phyloP scores from a whole-genome alignment of 1,140 invertebrate species.

The Holcopasites calliopsidis region DNA sequence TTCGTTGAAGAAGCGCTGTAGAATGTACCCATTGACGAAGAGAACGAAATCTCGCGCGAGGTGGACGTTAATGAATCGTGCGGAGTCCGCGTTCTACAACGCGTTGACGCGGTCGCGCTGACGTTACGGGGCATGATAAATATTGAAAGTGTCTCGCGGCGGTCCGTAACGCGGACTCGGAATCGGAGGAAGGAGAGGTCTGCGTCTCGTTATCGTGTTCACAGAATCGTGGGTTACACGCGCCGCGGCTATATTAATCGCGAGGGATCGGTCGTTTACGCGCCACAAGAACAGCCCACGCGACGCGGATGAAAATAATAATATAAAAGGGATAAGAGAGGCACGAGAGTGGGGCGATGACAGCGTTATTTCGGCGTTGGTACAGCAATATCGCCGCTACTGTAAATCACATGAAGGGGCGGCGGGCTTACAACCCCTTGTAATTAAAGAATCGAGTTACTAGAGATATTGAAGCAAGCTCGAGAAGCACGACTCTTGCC shows the following conservation, averaged over 20 bases:
- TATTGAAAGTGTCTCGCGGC: not conserved
- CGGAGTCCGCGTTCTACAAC: not conserved
- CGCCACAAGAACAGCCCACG: constrained; percentile 34
- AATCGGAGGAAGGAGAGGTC: constrained; percentile 8
- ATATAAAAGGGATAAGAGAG: constrained; percentile 8
- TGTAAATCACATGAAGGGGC: constrained; percentile 19
- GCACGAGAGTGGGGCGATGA: constrained; percentile 21
- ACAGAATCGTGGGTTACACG: constrained; percentile 7
- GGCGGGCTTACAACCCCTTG: not conserved
- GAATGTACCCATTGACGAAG: not conserved
- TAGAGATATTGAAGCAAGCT: not conserved
- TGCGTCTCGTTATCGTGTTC: constrained; percentile 21
- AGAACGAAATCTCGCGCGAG: not conserved
- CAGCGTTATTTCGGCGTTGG: constrained; percentile 41
- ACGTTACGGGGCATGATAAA: constrained; percentile 5
- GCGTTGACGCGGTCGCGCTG: not conserved
- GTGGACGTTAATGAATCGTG: not conserved
- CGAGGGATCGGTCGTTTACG: constrained; percentile 17
- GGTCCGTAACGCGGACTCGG: not conserved
- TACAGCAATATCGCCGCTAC: not conserved
- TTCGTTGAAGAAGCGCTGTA: not conserved
- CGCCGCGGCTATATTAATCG: constrained; percentile 36
- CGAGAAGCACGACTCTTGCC: not conserved
- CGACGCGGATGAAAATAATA: constrained; percentile 47
- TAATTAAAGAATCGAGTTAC: not conserved